Evolutionary conservation across 64 coral and sea anemone species (phyloP), one percentile per base, ranked within the genome.

Genomic region (Platygyra sinensis): DNA sequence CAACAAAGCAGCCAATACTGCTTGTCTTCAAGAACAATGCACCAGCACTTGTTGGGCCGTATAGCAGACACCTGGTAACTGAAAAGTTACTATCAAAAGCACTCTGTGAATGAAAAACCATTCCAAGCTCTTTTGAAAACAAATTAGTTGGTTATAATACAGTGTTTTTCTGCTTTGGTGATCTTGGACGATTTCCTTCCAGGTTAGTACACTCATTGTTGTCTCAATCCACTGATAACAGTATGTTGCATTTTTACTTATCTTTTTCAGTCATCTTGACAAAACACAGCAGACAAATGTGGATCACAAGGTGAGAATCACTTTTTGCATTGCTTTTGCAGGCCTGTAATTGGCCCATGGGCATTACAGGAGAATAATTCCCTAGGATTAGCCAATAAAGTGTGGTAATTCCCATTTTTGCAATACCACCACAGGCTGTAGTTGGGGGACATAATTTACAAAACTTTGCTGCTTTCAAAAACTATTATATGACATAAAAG

Each of bases 221-320:
- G 54, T 57, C 54, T 14, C 0, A 57, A 9, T 57, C 11, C 15
- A 57, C 15, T 57, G 54, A 57, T 16, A 57, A 7, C 54, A 57
- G 15, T 57, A 14, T 57, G 15, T 57, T 57, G 0, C 54, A 12
- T 57, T 57, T 57, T 12, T 15, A 9, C 54, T 1, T 57, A 57
- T 57, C n/a, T 69, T 42, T 94, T 94, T 10, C 84, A 99, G 97
- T 20, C 94, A 95, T 67, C 85, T 99, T 69, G 97, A 99, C 72
- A 99, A 96, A 67, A 79, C 55, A 15, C 97, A 99, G 77, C 97
- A 99, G 72, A 99, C 97, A 64, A 99, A 95, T 89, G 90, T 99
- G 75, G 97, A 99, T 50, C 97, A 99, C 38, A 99, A 99, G 94
- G 97, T 99, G 61, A 69, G 73, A 71, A 27, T 3, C 42, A 46